These are phyloP conservation scores for Polymixis lichenea DNA, from an alignment of 2,888 invertebrate species.

Conservation along the genomic window DNA sequence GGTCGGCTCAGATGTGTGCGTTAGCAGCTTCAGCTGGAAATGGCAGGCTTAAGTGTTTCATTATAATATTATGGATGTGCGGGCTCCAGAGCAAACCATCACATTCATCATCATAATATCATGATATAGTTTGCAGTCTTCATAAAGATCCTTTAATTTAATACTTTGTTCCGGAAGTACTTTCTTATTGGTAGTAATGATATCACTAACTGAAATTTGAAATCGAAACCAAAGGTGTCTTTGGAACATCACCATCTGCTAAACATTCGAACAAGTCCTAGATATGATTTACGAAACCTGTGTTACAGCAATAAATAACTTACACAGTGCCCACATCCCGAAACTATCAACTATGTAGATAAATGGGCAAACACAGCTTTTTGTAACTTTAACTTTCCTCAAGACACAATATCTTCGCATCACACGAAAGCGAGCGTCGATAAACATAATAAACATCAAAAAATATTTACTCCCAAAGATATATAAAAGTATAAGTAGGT, in stretches of 20 bases:
- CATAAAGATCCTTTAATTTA: too few species aligned
- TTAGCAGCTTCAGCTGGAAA: slow-evolving; percentile 12
- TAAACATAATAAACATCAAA: slow-evolving; percentile 43
- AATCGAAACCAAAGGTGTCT: neutral
- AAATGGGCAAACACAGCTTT: too few species aligned
- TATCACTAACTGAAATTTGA: too few species aligned
- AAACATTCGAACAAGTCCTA: neutral
- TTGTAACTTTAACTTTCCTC: neutral
- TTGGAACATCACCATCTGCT: neutral
- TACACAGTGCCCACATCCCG: neutral
- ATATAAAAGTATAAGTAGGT: slow-evolving; percentile 47
- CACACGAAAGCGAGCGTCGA: slow-evolving; percentile 6
- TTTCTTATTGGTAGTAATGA: too few species aligned
- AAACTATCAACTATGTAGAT: neutral
- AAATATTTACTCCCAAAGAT: slow-evolving; percentile 57
- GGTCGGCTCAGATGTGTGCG: slow-evolving; percentile 24
- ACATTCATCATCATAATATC: too few species aligned
- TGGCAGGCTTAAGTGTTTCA: slow-evolving; percentile 19
- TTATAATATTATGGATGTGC: slow-evolving; percentile 7
- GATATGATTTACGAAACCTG: neutral
- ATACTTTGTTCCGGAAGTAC: too few species aligned
- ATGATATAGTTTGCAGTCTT: neutral
- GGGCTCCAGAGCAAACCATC: neutral
- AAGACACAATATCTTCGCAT: slow-evolving; percentile 10
- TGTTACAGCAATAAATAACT: neutral